A percentile compares a stretch with the other conserved stretches of the same genome.
phyloP scores from a whole-genome alignment of 1,140 invertebrate genomes.

The Latrodectus geometricus region DNA sequence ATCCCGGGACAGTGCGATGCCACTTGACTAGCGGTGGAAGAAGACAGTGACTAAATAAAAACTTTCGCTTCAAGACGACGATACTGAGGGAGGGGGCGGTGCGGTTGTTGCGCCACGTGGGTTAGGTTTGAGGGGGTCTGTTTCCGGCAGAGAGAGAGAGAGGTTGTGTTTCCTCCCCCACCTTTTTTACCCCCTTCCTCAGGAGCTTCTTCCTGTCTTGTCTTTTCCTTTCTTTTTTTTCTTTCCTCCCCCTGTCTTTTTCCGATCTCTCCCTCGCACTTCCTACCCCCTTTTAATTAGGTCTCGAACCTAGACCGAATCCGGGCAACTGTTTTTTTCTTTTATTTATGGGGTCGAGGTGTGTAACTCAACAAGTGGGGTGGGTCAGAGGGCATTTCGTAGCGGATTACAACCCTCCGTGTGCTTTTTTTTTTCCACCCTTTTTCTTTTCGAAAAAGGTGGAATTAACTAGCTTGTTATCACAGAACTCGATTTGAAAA shows the following conservation, averaged over 20 bases:
- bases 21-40: not conserved
- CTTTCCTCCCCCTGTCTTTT: not conserved
- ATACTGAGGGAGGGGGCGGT: not conserved
- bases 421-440: too few relatives aligned
- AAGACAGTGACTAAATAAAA: not conserved
- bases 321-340: not conserved
- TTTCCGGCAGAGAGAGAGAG: not conserved
- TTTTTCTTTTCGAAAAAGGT: too few relatives aligned
- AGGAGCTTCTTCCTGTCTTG: not conserved
- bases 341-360: not conserved
- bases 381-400: not conserved
- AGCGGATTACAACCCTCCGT: too few relatives aligned
- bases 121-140: not conserved
- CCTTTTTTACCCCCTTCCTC: not conserved
- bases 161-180: not conserved
- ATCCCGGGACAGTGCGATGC: not conserved
- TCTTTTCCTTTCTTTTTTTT: not conserved
- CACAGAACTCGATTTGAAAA: too few relatives aligned
- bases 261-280: not conserved
- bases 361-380: not conserved
- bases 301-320: not conserved
- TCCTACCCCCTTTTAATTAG: not conserved
- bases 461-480: too few relatives aligned
- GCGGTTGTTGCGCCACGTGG: not conserved
- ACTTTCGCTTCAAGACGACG: not conserved